Evolutionary conservation across 2,113 vertebrate genomes (phyloP), one percentile per base, ranked within the genome.

Genomic region (Kobus ellipsiprymnus): DNA sequence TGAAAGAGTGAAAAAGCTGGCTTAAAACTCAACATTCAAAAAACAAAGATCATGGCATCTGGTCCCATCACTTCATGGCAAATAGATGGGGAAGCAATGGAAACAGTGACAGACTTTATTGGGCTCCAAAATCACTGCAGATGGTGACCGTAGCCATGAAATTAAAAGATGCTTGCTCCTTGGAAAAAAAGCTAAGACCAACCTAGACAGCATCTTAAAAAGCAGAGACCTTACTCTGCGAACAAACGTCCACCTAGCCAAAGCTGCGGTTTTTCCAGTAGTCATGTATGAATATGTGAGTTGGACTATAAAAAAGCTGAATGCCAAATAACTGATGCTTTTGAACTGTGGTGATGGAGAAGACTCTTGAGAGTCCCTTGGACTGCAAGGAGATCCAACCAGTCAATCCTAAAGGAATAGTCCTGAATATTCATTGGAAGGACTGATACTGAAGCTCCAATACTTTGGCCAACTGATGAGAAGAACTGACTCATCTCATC

Each of bases 321-420:
- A 9, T 21, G 8, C 64, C 0, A 0, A 67, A 67, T 2, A 67
- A 11, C 5, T 36, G n/a, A 11, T 36, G 64, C 17, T 67, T 11
- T 36, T 67, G 17, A 36, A 21, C 33, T 67, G 64, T 67, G 64
- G 64, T 67, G 9, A 11, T 67, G n/a, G 8, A 21, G 62, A n/a
- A 67, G 62, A 67, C 33, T 67, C 33, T 19, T 67, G 33, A n/a
- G 64, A 67, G 64, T 67, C 8, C 9, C n/a, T 36, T 67, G 64
- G 64, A 67, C 64, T 36, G 64, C 33, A 36, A 10, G 64, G 17
- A 67, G 17, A 36, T 36, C 4, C 64, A 67, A 36, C 64, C 17
- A 71, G 64, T 71, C 64, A 5, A 71, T 67, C 33, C 17, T 67
- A 67, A 67, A 67, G 33, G 33, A 67, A 67, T 0, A 67, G 64